Base-by-base conservation (phyloP, 2,797 vertebrate genomes). In the Lutjanus argentimaculatus region DNA sequence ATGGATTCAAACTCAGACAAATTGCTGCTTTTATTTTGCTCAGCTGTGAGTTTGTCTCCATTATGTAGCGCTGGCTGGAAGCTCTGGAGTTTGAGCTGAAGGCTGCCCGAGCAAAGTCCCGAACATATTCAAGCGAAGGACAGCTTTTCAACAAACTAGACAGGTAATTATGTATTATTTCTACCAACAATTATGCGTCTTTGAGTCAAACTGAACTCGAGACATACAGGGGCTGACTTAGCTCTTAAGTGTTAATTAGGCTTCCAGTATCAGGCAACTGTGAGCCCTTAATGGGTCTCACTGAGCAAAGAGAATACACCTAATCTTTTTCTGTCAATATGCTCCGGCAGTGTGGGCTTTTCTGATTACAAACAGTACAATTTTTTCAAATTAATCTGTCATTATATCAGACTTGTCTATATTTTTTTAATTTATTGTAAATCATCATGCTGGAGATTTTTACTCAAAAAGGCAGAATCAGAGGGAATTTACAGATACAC, bases 1-100 rank as follows among this genome's bases (percentile, higher is more conserved):
- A 88, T 83, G 72, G 63, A 81, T 88, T 90, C 49, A 82, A 75
- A 77, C 81, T 63, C 64, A 80, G 75, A 80, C 70, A 89, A 83
- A 84, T 68, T 2, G 0, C 61, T 73, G 63, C 74, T 85, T 90
- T 90, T 82, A 75, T 82, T 87, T 85, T 57, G 22, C 63, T 73
- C 66, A 42, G 49, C 67, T 62, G 21, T 21, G 64, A 62, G 64
- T 89, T 88, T 82, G 78, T 78, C 53, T 85, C 68, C 75, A 84
- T 91, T 90, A 79, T 86, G 59, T 48, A 45, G 25, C 40, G 4
- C 3, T 49, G 56, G 52, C 73, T 79, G 19, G 3, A 64, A 75
- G 81, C 43, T 72, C 9, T 58, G 30, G 49, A 73, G 70, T 70
- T 77, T 68, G 57, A 22, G 76, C 76, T 66, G 76, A 92, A 88